Conservation (phyloP, 1,140 invertebrate species). For the Lepidurus couesii region DNA sequence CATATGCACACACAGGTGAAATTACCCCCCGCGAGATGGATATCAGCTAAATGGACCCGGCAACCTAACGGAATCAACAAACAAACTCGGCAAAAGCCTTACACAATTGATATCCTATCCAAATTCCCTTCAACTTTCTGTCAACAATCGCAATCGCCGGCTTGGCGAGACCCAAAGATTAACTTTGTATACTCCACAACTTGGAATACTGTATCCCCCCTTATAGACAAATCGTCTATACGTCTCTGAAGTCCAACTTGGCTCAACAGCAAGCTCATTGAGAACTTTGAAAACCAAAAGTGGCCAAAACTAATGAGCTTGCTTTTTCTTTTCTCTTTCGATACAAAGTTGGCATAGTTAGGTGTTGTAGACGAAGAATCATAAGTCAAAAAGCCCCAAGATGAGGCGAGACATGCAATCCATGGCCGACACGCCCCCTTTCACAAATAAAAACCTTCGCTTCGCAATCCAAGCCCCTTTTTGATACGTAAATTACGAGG, state of each 20-base stretch:
- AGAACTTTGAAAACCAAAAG: background rate
- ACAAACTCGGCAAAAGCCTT: background rate
- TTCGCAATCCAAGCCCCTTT: constrained; percentile 21
- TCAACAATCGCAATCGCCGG: constrained; percentile 5
- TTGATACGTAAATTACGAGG: constrained; percentile 22
- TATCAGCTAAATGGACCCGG: constrained; percentile 21
- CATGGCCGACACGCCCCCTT: constrained; percentile 16
- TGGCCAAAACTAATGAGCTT: background rate
- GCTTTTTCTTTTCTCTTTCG: too few species aligned
- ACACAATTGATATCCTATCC: constrained; percentile 5
- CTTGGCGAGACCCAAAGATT: background rate
- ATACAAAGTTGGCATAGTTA: background rate
- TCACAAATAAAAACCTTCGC: constrained; percentile 12
- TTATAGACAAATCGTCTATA: too few species aligned
- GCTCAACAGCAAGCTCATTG: too few species aligned
- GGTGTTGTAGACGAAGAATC: constrained; percentile 4
- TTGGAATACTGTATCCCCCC: background rate
- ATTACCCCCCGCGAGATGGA: constrained; percentile 20
- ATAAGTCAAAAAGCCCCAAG: background rate
- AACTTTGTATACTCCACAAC: background rate
- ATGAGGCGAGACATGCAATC: constrained; percentile 14
- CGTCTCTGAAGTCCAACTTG: too few species aligned
- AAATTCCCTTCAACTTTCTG: background rate
- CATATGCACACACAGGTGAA: constrained; percentile 22
- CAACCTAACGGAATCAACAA: constrained; percentile 22